Base-by-base conservation (phyloP, 2,888 invertebrate species). In the Palloptera scutellata region DNA sequence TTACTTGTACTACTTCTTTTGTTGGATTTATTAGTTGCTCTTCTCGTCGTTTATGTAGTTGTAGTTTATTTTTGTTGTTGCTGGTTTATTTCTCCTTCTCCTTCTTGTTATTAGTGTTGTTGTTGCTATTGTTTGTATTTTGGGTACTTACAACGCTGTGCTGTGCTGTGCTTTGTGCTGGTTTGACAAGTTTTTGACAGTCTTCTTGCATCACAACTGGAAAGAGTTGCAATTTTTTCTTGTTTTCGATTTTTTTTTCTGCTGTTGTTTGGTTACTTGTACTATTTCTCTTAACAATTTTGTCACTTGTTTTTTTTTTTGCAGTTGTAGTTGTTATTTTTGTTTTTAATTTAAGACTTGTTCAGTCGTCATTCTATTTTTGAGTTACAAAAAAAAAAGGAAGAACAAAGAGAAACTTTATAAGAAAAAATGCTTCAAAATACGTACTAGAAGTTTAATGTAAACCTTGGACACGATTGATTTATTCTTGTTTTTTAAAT, bases 161-260 rank as follows among this genome's bases (percentile, higher is more conserved):
- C 30, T 1, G 5, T 17, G 13, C 30, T 1, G 17, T 62, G 67
- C 59, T 59, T 5, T 66, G 61, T 57, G 68, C 68, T 68, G 61
- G 70, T 68, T 68, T 71, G 73, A 73, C 73, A 72, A 73, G 72
- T 73, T 73, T 73, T 73, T 72, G 73, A 73, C 73, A 73, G 68
- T 73, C 71, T 67, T 51, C 70, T 70, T 61, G 67, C 62, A 65
- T 55, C 30, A 30, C 63, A 62, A 66, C 55, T 70, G 68, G 66
- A 55, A 68, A 62, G 55, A 54, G 63, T 61, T 63, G 65, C 67
- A 64, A 45, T 55, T 62, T 45, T 20, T 51, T n/a, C 30, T 20
- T 63, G 54, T 62, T 61, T 68, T 57, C n/a, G 45, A 51, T 61
- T 17, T 55, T 54, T 57, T 57, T 30, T 53, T n/a, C 61, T 15